Base-by-base conservation (phyloP, 2,797 vertebrate species). In the Peromyscus attwateri region DNA sequence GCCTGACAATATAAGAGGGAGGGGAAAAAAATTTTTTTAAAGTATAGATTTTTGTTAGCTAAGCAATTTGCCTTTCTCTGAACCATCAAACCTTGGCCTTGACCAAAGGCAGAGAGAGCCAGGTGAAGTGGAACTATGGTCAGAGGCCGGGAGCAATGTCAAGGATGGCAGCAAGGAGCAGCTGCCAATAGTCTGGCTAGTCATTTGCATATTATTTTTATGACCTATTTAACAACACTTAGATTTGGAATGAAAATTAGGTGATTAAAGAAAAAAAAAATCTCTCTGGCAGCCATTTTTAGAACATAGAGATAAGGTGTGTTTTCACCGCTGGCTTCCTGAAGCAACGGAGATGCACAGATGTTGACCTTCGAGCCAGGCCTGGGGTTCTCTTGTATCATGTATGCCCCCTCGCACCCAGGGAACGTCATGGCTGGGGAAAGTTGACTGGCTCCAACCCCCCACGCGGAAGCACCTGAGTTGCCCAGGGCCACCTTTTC, bases 11-110 rank as follows among this genome's bases (percentile, higher is more conserved):
- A 25, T 40, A 25, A 91, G 49, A 1, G 37, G 64, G 77, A 81
- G 9, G 3, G 6, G 43, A 75, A 16, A 55, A 55, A 4, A 14
- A 14, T 52, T 81, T 95, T 92, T 93, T 85, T 6, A 57, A 84
- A 96, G 55, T 79, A 85, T 55, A 66, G 46, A 83, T 94, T 95
- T 97, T 96, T 96, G 95, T 95, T 95, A 92, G 46, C n/a, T 75
- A 79, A 80, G 79, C 68, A 79, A 94, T 95, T 95, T 89, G 73
- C 89, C 75, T 92, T 89, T 92, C 95, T 95, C 82, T 90, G 85
- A 95, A 62, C 95, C 95, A 68, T 87, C 92, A 92, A 84, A 92
- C 37, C 19, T 46, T 40, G 75, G 85, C 64, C 75, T 37, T 94
- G 77, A 85, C 95, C 95, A 91, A 85, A 97, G 95, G 91, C 96